These are phyloP conservation scores for Eurytoma californica DNA, from an alignment of 2,888 invertebrate genomes.

Conservation along the genomic window DNA sequence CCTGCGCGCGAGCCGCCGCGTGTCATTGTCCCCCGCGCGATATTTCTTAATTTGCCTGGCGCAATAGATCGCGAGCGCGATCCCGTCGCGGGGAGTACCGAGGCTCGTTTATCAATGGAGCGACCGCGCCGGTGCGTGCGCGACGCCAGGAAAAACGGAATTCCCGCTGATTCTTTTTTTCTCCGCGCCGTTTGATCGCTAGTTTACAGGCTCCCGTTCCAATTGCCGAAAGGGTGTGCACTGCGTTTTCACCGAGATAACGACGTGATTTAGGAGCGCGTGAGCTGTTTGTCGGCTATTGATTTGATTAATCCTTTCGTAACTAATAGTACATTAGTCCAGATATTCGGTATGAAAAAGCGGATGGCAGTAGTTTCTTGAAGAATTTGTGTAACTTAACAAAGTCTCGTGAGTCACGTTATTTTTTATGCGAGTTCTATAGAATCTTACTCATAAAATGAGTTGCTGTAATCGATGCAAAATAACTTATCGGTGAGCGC, in stretches of 20 bases:
- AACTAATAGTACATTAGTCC: too few relatives aligned
- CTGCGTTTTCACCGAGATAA: too few relatives aligned
- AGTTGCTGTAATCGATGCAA: too few relatives aligned
- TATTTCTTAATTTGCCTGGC: slow-evolving; percentile 50
- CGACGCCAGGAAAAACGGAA: slow-evolving; percentile 6
- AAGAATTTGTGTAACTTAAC: neutral
- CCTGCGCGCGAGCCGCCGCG: neutral
- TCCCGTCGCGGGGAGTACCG: slow-evolving; percentile 16
- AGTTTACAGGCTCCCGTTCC: neutral
- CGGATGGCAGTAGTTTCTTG: too few relatives aligned
- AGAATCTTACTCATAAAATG: neutral
- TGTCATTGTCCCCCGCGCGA: slow-evolving; percentile 37
- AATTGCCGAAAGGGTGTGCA: slow-evolving; percentile 28
- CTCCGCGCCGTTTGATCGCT: neutral
- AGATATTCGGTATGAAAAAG: too few relatives aligned
- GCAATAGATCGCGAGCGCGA: slow-evolving; percentile 41
- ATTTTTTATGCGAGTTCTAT: neutral
- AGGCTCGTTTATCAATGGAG: slow-evolving; percentile 16
- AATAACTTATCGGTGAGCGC: too few relatives aligned
- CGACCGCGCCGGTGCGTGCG: neutral
- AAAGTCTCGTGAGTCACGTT: neutral
- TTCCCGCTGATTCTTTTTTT: slow-evolving; percentile 8
- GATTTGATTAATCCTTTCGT: neutral
- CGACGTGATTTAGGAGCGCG: too few relatives aligned
- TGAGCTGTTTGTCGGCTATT: neutral